These are phyloP conservation scores for Aldrovandia affinis DNA, from an alignment of 2,797 vertebrate species.

Conservation along the genomic window DNA sequence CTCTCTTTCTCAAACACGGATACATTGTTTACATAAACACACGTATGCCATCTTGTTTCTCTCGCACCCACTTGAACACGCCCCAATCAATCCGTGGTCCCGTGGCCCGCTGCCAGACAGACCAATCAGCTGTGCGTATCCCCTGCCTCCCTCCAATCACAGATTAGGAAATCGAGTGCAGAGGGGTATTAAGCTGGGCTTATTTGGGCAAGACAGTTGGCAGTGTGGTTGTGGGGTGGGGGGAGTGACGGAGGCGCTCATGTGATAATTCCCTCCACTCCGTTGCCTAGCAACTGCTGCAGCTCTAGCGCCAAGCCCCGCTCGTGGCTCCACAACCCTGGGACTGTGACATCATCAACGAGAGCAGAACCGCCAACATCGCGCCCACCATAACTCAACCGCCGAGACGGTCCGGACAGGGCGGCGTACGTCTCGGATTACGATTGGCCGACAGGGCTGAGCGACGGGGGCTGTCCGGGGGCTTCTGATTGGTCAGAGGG, in stretches of 20 bases:
- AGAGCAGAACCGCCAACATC: neutral
- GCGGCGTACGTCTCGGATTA: neutral
- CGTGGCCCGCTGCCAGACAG: neutral
- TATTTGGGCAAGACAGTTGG: neutral
- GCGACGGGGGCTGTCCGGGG: too few relatives aligned
- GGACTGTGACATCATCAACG: neutral
- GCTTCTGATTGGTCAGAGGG: neutral
- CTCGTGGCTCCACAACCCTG: neutral
- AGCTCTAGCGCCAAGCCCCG: neutral
- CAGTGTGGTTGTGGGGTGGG: neutral
- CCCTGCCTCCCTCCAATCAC: neutral
- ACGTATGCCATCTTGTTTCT: neutral
- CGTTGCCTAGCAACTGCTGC: constrained; percentile 8
- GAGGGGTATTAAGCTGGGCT: neutral
- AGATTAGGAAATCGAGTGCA: neutral
- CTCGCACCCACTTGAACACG: neutral
- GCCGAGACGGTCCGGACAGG: neutral
- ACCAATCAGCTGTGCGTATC: neutral
- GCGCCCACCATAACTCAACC: neutral
- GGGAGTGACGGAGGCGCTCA: neutral
- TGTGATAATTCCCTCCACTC: neutral
- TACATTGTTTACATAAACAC: neutral
- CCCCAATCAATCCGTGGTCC: neutral
- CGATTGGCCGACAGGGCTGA: neutral
- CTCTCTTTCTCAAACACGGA: neutral